phyloP scores from a whole-genome alignment of 2,113 vertebrate genomes.

The Saguinus midas region DNA sequence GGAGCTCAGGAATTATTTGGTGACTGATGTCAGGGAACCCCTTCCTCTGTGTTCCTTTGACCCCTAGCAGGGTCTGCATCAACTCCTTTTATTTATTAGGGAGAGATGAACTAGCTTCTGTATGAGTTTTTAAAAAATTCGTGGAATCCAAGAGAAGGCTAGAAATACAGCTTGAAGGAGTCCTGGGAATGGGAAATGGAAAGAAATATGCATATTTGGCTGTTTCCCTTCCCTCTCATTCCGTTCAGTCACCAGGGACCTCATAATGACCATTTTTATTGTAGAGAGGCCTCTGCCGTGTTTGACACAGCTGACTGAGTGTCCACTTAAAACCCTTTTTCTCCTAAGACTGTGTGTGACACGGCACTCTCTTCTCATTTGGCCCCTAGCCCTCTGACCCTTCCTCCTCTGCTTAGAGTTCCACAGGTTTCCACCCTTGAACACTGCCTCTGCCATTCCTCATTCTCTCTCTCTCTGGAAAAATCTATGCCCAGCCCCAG shows the following conservation, averaged over 20 bases:
- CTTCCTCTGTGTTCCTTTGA: background rate
- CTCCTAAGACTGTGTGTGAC: background rate
- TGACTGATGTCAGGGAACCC: background rate
- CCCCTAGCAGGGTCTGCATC: background rate
- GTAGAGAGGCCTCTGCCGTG: background rate
- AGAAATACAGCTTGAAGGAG: background rate
- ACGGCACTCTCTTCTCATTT: rapidly evolving
- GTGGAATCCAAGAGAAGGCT: background rate
- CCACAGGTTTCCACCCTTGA: background rate
- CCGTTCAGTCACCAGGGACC: background rate
- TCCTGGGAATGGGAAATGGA: background rate
- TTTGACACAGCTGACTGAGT: background rate
- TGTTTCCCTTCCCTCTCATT: background rate
- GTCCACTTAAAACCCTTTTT: no score
- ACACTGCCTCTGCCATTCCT: background rate
- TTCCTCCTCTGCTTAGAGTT: background rate
- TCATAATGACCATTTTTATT: background rate
- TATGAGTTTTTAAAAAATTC: background rate
- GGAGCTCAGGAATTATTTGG: background rate
- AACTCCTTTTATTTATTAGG: background rate
- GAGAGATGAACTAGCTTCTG: background rate
- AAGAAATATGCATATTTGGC: background rate
- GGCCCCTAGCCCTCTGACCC: background rate
- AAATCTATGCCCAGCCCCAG: background rate
- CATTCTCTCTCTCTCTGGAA: background rate